Base-by-base conservation (phyloP, 2,113 vertebrate species). In the Carassius carassius region DNA sequence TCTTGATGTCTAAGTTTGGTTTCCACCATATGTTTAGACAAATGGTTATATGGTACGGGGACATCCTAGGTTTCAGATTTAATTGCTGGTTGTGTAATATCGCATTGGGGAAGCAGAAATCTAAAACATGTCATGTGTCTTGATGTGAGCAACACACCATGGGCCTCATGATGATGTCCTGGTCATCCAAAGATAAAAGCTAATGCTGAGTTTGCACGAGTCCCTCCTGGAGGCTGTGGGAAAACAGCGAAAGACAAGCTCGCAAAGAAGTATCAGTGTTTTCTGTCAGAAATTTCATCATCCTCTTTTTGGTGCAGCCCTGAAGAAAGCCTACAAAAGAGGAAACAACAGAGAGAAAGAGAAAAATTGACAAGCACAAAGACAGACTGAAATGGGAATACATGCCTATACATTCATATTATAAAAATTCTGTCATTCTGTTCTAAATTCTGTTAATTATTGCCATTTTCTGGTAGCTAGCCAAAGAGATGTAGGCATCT, bases 401-500 rank as follows among this genome's bases (percentile, higher is more conserved):
- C 23, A 60, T 74, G 70, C 51, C 21, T 80, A 74, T n/a, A 76
- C n/a, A 29, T 51, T 76, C 44, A 75, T 25, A 51, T 10, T 29
- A 2, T 29, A 44, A 44, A 44, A 44, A 44, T 4, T 37, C 3
- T 37, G 3, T 37, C 35, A 37, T 37, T 37, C 35, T 37, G 35
- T 37, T 37, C 35, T 5, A 37, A 37, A 37, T 37, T 37, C 94
- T 90, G 83, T 98, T 98, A 87, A 92, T 82, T 86, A 99, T 95
- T 81, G 89, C 87, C 25, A 97, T 29, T 0, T 85, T 92, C 25
- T 92, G 85, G 35, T 37, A 84, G 78, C 70, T 95, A 29, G 93
- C 89, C 91, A 97, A 72, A 0, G 92, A 91, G 56, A 96, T 85
- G 84, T 93, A 97, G 0, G 96, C 97, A 83, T 95, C 80, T 93